A percentile compares a stretch with the other conserved stretches of the same genome.
Conservation (phyloP, 1,140 invertebrate species). For the Cyphomyrmex costatus region DNA sequence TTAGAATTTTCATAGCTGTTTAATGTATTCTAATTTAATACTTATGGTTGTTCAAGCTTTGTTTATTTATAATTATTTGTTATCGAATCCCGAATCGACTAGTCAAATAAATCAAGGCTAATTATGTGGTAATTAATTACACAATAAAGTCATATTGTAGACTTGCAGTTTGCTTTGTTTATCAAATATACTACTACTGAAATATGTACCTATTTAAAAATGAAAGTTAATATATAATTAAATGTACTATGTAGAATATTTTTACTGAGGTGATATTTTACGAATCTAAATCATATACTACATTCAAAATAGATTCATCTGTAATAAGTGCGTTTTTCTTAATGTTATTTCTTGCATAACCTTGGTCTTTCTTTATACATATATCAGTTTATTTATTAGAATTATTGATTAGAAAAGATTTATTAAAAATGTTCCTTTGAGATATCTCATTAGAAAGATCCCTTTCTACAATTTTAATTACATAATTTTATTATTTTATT, state of each 20-base stretch:
- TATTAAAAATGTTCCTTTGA: slow-evolving; percentile 19
- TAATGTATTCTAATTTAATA: background rate
- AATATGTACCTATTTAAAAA: background rate
- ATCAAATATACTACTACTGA: background rate
- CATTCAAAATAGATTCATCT: background rate
- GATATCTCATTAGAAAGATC: background rate
- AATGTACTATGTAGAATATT: background rate
- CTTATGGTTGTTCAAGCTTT: background rate
- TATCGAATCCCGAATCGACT: background rate
- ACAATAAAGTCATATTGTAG: background rate
- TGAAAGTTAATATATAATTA: background rate
- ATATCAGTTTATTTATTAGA: slow-evolving; percentile 6
- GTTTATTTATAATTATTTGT: too few species aligned
- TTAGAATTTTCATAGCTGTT: slow-evolving; percentile 3
- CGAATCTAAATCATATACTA: background rate
- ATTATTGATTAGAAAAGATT: background rate
- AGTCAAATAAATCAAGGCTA: background rate
- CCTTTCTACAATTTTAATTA: background rate
- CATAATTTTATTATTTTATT: background rate
- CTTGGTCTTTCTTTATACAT: slow-evolving; percentile 17
- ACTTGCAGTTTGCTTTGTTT: background rate
- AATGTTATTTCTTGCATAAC: background rate
- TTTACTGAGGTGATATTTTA: background rate
- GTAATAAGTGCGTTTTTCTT: background rate
- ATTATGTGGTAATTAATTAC: background rate